Evolutionary conservation across 2,888 invertebrate genomes (phyloP).

Genomic region (Tipula confusa): DNA sequence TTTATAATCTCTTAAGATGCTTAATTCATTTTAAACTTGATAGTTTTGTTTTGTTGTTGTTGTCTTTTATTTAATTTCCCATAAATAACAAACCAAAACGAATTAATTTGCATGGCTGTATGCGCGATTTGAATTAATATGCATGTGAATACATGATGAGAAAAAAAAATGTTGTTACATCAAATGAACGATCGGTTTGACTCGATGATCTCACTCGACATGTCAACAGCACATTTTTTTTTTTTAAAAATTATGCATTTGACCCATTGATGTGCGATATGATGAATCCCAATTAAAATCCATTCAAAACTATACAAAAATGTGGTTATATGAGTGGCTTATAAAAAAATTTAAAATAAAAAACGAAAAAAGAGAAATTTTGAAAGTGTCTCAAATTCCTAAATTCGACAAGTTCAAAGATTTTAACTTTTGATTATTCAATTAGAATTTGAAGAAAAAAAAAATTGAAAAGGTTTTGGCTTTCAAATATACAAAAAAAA

Average conservation of each 20-base stretch:
- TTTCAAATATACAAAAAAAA: not conserved
- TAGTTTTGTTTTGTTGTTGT: not conserved
- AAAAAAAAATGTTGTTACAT: not conserved
- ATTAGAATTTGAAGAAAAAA: not conserved
- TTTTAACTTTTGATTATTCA: not conserved
- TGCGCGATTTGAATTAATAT: not conserved
- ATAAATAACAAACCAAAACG: not conserved
- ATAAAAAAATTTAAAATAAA: not conserved
- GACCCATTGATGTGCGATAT: not conserved
- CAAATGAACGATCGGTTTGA: not conserved
- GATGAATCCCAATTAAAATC: not conserved
- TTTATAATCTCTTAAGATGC: not conserved
- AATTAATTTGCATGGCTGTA: not conserved
- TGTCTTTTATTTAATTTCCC: constrained; percentile 13
- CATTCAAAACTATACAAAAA: not conserved
- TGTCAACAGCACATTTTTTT: not conserved
- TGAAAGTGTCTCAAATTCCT: constrained; percentile 12
- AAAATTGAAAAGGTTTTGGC: constrained; percentile 6
- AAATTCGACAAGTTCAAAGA: constrained; percentile 14
- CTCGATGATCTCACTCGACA: not conserved
- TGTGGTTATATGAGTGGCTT: not conserved
- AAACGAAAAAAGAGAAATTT: not conserved
- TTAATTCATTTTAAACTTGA: not conserved
- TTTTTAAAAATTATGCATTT: not conserved
- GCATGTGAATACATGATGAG: not conserved